phyloP scores from a whole-genome alignment of 1,140 invertebrate genomes.

The Phthorimaea operculella region DNA sequence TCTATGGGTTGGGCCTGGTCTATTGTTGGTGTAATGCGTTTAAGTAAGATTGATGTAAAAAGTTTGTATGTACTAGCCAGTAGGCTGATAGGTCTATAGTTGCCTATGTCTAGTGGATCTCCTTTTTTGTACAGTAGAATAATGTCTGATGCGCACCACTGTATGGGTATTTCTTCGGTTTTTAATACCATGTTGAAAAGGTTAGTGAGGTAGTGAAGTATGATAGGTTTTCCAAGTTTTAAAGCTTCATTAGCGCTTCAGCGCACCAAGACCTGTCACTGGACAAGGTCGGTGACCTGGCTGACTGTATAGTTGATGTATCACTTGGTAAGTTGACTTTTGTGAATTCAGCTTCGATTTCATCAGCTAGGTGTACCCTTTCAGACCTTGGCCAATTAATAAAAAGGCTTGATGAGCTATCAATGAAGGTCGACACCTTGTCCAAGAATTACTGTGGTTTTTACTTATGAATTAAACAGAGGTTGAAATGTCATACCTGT shows the following conservation, averaged over 20 bases:
- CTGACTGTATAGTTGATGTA: no score
- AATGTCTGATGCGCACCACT: not conserved
- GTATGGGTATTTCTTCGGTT: not conserved
- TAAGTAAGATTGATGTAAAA: not conserved
- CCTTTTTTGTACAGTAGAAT: slow-evolving; percentile 9
- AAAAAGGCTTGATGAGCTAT: no score
- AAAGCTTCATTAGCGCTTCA: slow-evolving; percentile 8
- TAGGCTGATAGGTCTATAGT: not conserved
- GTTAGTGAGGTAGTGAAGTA: not conserved
- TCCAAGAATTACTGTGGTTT: no score
- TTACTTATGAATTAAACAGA: no score
- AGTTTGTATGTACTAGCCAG: slow-evolving; percentile 7
- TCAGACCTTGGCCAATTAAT: no score
- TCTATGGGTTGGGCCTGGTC: slow-evolving; percentile 3
- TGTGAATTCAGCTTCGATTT: no score
- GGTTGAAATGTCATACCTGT: no score
- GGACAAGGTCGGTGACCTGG: no score
- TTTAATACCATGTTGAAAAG: slow-evolving; percentile 6
- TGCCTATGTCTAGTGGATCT: slow-evolving; percentile 1
- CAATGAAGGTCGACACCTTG: no score
- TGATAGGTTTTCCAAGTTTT: not conserved
- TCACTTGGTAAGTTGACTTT: no score
- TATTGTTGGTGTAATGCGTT: not conserved
- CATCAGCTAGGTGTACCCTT: no score
- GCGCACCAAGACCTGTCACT: no score